Base-by-base conservation (phyloP, 2,888 invertebrate species). In the Gibbula magus region DNA sequence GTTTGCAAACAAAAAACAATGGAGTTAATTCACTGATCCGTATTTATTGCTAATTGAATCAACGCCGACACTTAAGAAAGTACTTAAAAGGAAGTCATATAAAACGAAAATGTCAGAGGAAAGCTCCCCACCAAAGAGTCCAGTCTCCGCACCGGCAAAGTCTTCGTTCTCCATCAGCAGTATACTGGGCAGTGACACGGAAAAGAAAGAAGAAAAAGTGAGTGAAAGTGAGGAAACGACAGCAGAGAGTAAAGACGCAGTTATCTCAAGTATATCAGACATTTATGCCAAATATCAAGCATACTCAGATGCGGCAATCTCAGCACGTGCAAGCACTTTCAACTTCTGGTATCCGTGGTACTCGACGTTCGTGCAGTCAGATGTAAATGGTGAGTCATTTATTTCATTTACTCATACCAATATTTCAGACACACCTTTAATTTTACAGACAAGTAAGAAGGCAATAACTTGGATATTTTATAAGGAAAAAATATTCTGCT, bases 151-250 rank as follows among this genome's bases (percentile, higher is more conserved):
- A 1, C 35, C 75, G 53, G 75, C 79, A 16, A 80, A 80, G 20
- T 77, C 79, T 1, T 89, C 88, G 0, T 89, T 89, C 75, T 89
- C 89, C 35, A 89, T 89, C 77, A 89, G 88, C 82, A 88, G 88
- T 81, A 89, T 89, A 70, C 79, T 89, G 32, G 86, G 88, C 2
- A 82, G 86, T 51, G 86, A 85, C 8, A 79, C 83, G 56, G 82
- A 83, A 8, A 81, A 83, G 20, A 80, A 83, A 35, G 75, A 53
- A 25, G 20, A 52, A 29, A 78, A 77, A n/a, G 35, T 39, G 13
- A 13, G 29, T 22, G 81, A 78, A 66, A 29, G 22, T 18, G 74
- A 73, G 25, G 74, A 73, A 7, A 78, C 54, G 35, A 35, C 39
- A 8, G 13, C 45, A 70, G 51, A 80, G 29, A 61, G 70, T 32